These are phyloP conservation scores for Meteorus cinctellus DNA, from an alignment of 2,888 invertebrate genomes.

Conservation along the genomic window DNA sequence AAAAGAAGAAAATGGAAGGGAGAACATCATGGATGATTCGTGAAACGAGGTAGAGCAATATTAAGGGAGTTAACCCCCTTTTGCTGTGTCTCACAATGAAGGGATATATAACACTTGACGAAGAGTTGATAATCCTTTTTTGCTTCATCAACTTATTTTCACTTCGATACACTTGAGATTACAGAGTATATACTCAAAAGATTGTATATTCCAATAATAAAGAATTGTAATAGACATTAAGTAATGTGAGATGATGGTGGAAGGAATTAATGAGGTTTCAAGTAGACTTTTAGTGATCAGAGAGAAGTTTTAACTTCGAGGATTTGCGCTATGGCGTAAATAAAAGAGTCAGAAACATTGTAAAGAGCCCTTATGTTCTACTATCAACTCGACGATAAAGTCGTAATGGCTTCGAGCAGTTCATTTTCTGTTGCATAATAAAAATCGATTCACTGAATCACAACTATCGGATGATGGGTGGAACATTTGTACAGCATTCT, in stretches of 20 bases:
- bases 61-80: background rate
- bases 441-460: constrained; percentile 14
- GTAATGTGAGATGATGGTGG: background rate
- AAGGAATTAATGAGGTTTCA: background rate
- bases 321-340: constrained; percentile 4
- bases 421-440: constrained; percentile 8
- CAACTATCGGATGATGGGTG: constrained; percentile 14
- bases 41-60: background rate
- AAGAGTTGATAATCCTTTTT: constrained; percentile 16
- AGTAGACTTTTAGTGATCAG: constrained; percentile 14
- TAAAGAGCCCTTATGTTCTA: background rate
- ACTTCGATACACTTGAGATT: background rate
- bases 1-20: background rate
- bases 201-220: constrained; percentile 5
- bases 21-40: constrained; percentile 4
- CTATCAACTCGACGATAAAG: background rate
- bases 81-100: background rate
- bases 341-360: background rate
- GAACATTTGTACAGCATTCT: background rate
- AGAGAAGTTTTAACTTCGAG: background rate
- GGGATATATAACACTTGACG: background rate
- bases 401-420: background rate
- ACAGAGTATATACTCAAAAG: background rate
- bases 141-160: constrained; percentile 18
- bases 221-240: background rate